Conservation (phyloP, 1,140 invertebrate genomes). For the Aphelenchoides besseyi region DNA sequence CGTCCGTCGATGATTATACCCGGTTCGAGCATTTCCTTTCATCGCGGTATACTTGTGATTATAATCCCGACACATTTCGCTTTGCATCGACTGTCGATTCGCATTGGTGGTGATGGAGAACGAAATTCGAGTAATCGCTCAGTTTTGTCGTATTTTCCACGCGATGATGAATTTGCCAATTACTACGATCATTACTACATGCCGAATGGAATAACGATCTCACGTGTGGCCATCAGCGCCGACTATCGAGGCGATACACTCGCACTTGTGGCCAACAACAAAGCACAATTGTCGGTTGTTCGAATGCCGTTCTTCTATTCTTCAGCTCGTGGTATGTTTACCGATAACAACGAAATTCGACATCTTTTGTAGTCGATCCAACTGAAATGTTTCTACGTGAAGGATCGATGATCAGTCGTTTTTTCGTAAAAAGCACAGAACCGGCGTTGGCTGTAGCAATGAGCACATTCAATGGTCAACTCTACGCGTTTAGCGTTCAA, state of each 20-base stretch:
- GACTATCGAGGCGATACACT: conserved; percentile 14
- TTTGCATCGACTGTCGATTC: conserved; percentile 1
- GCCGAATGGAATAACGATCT: neutral
- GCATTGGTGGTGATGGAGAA: neutral
- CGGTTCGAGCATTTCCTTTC: neutral
- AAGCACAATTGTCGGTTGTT: neutral
- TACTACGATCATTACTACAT: conserved; percentile 6
- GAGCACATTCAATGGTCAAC: neutral
- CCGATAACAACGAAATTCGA: neutral
- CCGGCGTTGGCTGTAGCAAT: neutral
- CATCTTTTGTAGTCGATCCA: neutral
- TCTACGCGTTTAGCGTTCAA: conserved; percentile 13
- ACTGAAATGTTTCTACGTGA: conserved; percentile 8
- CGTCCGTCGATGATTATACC: neutral
- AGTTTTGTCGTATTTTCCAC: conserved; percentile 15
- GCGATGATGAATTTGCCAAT: neutral
- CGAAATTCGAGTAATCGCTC: neutral
- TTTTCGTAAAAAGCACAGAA: neutral
- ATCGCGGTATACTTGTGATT: conserved; percentile 9
- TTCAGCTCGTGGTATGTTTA: neutral
- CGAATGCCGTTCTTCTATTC: conserved; percentile 5
- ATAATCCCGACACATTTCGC: conserved; percentile 3
- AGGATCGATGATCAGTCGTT: conserved; percentile 9
- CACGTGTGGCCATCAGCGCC: neutral
- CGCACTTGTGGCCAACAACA: neutral